Percentiles rank a stretch among this genome's conserved stretches.
Evolutionary conservation across 2,888 invertebrate species (phyloP).

Genomic region (Caenorhabditis becei): DNA sequence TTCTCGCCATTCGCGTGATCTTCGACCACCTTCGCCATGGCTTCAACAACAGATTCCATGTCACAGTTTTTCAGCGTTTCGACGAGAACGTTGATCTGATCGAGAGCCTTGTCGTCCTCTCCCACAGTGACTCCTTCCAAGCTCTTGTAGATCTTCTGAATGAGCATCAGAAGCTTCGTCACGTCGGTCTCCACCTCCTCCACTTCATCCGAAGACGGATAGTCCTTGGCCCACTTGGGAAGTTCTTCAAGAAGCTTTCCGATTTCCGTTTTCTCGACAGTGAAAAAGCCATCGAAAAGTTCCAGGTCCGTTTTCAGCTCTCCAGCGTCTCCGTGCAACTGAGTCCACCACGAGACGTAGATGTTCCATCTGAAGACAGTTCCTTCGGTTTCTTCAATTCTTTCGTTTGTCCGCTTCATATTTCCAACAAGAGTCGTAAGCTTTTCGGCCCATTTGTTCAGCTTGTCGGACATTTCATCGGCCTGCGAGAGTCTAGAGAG

Average conservation of each 20-base stretch:
- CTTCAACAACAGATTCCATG: conserved; percentile 10
- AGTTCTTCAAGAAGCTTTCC: conserved; percentile 20
- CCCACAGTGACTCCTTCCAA: conserved; percentile 15
- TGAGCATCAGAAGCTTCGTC: conserved; percentile 32
- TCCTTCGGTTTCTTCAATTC: background rate
- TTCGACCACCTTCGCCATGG: background rate
- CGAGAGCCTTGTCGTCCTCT: conserved; percentile 50
- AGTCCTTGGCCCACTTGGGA: conserved; percentile 16
- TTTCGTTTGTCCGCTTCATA: conserved; percentile 40
- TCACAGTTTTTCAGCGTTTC: conserved; percentile 26
- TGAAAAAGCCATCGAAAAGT: conserved; percentile 36
- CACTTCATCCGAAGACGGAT: background rate
- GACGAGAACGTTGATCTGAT: conserved; percentile 31
- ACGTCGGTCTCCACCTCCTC: conserved; percentile 42
- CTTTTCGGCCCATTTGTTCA: conserved; percentile 37
- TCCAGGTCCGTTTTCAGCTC: conserved; percentile 20
- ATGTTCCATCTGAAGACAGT: conserved; percentile 9
- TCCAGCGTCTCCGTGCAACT: conserved; percentile 22
- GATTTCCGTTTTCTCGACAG: conserved; percentile 39
- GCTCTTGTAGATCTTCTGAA: conserved; percentile 51
- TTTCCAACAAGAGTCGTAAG: conserved; percentile 28
- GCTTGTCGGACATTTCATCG: conserved; percentile 45
- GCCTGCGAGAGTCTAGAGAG: conserved; percentile 52
- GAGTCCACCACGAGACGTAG: conserved; percentile 24
- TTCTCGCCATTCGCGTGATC: conserved; percentile 30